Base-by-base conservation (phyloP, 1,140 invertebrate species). In the Brachionus sp. region DNA sequence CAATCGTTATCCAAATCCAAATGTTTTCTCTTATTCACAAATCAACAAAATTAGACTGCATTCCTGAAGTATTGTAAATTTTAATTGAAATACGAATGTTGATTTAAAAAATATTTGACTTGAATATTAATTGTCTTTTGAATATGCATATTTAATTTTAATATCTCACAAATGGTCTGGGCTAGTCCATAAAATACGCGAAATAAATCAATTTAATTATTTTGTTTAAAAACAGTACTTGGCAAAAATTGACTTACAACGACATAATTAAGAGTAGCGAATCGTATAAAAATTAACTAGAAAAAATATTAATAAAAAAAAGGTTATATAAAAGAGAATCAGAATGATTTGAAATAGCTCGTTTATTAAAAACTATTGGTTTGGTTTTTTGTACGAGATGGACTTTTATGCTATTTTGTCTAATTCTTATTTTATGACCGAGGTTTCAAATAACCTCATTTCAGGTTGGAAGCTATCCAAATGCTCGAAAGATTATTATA, bases 191-290 rank as follows among this genome's bases (percentile, higher is more conserved):
- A 33, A 66, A 66, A 66, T 37, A 66, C 64, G 64, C 25, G 3
- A 33, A 66, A 66, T 66, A 33, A 33, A 66, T 66, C 29, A 66
- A 66, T 66, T 66, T 35, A 0, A 10, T 66, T n/a, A n/a, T 66
- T 70, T 37, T 39, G 33, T 68, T n/a, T 16, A 39, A 70, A 70
- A 70, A 70, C 64, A 66, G 64, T 66, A 57, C 16, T 57, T 66
- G 33, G 25, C 29, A 35, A 9, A 37, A 16, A 66, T 39, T 70
- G 13, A 39, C 50, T 25, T 7, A 6, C 44, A 50, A 50, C 5
- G 16, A 57, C 50, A 70, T 33, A n/a, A 39, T 44, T 42, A 39
- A 70, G 5, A 7, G 10, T 0, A 70, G 19, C 66, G 66, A 70
- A 39, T 70, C 66, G 37, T 70, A 70, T 3, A 70, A 39, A 70